Evolutionary conservation across 2,113 vertebrate species (phyloP).

Genomic region (Lycocorax pyrrhopterus): DNA sequence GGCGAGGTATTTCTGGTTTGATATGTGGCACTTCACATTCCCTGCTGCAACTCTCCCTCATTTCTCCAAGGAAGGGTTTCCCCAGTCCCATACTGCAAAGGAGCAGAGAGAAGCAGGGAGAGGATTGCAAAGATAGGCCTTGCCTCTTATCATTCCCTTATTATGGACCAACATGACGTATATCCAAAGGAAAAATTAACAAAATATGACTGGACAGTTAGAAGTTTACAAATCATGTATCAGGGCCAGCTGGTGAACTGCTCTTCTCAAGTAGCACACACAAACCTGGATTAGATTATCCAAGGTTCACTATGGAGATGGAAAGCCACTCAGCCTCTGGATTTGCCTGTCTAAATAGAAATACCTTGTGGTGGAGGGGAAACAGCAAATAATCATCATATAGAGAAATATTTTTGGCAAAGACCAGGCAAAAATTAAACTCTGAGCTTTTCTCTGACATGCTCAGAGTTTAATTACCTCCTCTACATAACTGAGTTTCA

Average conservation of each 20-base stretch:
- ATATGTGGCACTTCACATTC: not conserved
- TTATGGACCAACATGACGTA: rapidly evolving
- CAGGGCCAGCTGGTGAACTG: not conserved
- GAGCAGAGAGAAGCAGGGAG: not conserved
- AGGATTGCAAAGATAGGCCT: not conserved
- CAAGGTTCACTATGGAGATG: not conserved
- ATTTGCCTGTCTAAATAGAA: not conserved
- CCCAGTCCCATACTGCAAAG: not conserved
- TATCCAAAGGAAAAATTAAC: not conserved
- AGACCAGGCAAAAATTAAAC: not conserved
- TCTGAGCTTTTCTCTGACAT: not conserved
- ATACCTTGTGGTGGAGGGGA: not conserved
- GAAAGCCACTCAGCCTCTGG: not conserved
- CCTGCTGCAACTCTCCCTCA: not conserved
- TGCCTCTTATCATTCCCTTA: not conserved
- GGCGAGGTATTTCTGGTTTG: not conserved
- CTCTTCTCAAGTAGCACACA: not conserved
- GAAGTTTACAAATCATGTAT: not conserved
- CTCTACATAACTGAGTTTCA: not conserved
- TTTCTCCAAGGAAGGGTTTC: not conserved
- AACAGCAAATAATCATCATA: not conserved
- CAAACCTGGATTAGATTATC: not conserved
- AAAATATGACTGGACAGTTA: not conserved
- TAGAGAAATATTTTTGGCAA: not conserved
- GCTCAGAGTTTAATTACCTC: not conserved